phyloP scores from a whole-genome alignment of 2,888 invertebrate genomes.

The Perizoma flavofasciatum region DNA sequence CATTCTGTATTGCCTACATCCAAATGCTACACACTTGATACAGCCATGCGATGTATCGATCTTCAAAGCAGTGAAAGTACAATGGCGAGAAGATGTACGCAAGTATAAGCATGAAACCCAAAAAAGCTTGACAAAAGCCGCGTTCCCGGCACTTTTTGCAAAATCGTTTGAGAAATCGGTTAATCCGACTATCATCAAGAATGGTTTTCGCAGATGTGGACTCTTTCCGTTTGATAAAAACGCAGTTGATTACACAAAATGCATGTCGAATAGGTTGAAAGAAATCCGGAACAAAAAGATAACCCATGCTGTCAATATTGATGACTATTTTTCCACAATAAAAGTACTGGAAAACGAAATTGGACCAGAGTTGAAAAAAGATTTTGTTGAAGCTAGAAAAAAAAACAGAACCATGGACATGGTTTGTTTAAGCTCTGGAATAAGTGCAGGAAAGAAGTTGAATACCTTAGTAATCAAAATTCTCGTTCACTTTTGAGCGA shows the following conservation, averaged over 20 bases:
- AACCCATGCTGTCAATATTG: no score
- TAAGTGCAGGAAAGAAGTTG: no score
- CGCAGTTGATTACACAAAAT: background rate
- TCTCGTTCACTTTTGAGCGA: no score
- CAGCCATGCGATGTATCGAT: conserved; percentile 44
- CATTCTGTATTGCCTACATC: conserved; percentile 37
- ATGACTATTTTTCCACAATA: no score
- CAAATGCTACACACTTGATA: conserved; percentile 44
- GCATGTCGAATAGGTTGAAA: no score
- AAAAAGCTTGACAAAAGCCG: conserved; percentile 15
- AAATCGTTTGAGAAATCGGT: conserved; percentile 15
- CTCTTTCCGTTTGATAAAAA: background rate
- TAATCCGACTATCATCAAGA: conserved; percentile 5
- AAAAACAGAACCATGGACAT: no score
- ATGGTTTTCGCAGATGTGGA: background rate
- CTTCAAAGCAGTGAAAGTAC: conserved; percentile 16
- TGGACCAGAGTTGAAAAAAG: no score
- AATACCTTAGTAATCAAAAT: no score
- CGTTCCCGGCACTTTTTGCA: conserved; percentile 15
- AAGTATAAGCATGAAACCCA: conserved; percentile 15
- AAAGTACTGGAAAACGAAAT: no score
- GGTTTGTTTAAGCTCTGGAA: no score
- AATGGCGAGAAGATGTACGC: conserved; percentile 14
- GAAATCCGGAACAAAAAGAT: no score
- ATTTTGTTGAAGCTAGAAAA: no score